phyloP scores from a whole-genome alignment of 2,797 vertebrate genomes.

The Rhadinocentrus ornatus region DNA sequence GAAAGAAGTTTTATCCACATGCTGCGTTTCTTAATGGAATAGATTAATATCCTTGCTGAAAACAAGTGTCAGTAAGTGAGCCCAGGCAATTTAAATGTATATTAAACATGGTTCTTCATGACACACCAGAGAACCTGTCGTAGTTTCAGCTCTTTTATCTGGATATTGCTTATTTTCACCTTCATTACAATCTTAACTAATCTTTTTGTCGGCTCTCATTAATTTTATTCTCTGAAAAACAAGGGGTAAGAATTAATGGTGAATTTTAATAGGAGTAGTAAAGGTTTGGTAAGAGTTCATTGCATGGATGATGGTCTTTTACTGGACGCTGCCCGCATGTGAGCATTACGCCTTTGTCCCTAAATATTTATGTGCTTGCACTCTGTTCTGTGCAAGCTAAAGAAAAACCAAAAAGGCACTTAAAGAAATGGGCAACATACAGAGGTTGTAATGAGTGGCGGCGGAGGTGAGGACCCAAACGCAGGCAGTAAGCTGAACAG shows the following conservation, averaged over 20 bases:
- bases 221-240: conserved; percentile 9
- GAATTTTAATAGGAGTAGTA: conserved; percentile 8
- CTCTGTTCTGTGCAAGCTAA: neutral
- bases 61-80: conserved; percentile 31
- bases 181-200: conserved; percentile 11
- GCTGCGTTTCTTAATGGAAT: conserved; percentile 10
- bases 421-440: conserved; percentile 17
- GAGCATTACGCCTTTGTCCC: neutral
- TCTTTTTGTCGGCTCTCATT: conserved; percentile 9
- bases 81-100: conserved; percentile 21
- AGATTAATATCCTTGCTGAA: conserved; percentile 27
- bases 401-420: conserved; percentile 24
- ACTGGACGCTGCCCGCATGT: neutral
- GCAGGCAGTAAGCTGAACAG: no score
- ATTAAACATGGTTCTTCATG: conserved; percentile 50
- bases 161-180: conserved; percentile 39
- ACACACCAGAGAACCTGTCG: conserved; percentile 14
- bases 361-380: neutral
- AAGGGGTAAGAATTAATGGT: neutral
- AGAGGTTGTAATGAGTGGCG: no score
- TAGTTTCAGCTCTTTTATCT: neutral
- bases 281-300: conserved; percentile 8
- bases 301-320: neutral
- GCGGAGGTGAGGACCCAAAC: no score
- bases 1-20: conserved; percentile 20